Evolutionary conservation across 2,888 invertebrate genomes (phyloP).

Genomic region (Buathra laborator): DNA sequence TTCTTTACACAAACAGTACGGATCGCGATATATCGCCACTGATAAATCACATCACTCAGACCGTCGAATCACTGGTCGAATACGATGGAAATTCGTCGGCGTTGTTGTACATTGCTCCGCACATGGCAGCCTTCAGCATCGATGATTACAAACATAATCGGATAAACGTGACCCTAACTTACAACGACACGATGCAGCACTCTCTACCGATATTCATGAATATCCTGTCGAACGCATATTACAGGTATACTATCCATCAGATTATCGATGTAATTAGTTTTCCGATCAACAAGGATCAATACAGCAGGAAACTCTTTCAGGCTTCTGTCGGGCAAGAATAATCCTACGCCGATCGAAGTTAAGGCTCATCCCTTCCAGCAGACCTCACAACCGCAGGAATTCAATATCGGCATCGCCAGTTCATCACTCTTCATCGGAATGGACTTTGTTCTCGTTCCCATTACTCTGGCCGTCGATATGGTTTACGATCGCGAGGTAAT

Average conservation of each 20-base stretch:
- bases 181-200: slow-evolving; percentile 93
- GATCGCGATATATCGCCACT: slow-evolving; percentile 83
- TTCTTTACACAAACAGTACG: slow-evolving; percentile 88
- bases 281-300: slow-evolving; percentile 2
- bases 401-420: slow-evolving; percentile 90
- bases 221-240: slow-evolving; percentile 90
- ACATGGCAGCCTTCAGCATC: slow-evolving; percentile 90
- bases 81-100: slow-evolving; percentile 90
- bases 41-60: slow-evolving; percentile 77
- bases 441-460: slow-evolving; percentile 92
- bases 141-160: slow-evolving; percentile 86
- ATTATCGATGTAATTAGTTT: neutral
- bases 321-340: slow-evolving; percentile 83
- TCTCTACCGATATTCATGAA: slow-evolving; percentile 92
- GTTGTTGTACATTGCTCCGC: slow-evolving; percentile 88
- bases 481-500: slow-evolving; percentile 94
- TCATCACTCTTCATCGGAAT: slow-evolving; percentile 93
- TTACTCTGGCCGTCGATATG: slow-evolving; percentile 92
- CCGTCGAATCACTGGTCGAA: slow-evolving; percentile 84
- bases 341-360: slow-evolving; percentile 87
- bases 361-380: slow-evolving; percentile 90
- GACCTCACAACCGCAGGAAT: slow-evolving; percentile 90
- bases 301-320: slow-evolving; percentile 67
- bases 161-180: slow-evolving; percentile 88
- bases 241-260: slow-evolving; percentile 86